Evolutionary conservation across 2,797 vertebrate genomes (phyloP).

Genomic region (Odontamblyopus rebecca): DNA sequence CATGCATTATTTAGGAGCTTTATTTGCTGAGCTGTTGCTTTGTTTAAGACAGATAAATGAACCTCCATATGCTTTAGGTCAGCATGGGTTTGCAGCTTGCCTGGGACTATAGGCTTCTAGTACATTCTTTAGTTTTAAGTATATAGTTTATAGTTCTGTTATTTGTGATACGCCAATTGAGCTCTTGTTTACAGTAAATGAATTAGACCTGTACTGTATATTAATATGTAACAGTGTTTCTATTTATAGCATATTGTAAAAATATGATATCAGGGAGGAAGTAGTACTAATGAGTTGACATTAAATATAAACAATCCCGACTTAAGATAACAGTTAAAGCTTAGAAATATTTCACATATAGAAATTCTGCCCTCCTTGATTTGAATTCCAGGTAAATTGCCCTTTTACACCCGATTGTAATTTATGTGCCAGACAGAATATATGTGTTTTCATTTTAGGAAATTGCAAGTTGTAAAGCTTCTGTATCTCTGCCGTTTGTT

Average conservation of each 20-base stretch:
- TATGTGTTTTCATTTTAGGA: constrained; percentile 5
- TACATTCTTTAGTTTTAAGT: background rate
- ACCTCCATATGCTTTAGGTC: constrained; percentile 30
- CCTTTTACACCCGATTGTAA: background rate
- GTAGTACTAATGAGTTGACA: too few relatives aligned
- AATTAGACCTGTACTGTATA: too few relatives aligned
- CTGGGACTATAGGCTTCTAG: constrained; percentile 14
- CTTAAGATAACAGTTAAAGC: too few relatives aligned
- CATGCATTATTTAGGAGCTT: background rate
- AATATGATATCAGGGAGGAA: background rate
- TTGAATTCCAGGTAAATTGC: background rate
- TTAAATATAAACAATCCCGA: too few relatives aligned
- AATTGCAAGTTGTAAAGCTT: constrained; percentile 6
- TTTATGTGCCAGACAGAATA: background rate
- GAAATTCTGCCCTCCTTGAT: too few relatives aligned
- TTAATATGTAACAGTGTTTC: background rate
- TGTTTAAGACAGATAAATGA: constrained; percentile 13
- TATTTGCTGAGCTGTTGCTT: constrained; percentile 12
- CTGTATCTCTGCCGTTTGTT: constrained; percentile 24
- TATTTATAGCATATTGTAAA: background rate
- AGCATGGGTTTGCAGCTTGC: constrained; percentile 25
- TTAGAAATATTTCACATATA: too few relatives aligned
- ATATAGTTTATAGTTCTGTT: background rate
- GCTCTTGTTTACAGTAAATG: background rate
- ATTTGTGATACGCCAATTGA: background rate